Percentiles rank a stretch among this genome's conserved stretches.
These are phyloP conservation scores for Himalopsyche anomala DNA, from an alignment of 2,888 invertebrate genomes.

Conservation along the genomic window DNA sequence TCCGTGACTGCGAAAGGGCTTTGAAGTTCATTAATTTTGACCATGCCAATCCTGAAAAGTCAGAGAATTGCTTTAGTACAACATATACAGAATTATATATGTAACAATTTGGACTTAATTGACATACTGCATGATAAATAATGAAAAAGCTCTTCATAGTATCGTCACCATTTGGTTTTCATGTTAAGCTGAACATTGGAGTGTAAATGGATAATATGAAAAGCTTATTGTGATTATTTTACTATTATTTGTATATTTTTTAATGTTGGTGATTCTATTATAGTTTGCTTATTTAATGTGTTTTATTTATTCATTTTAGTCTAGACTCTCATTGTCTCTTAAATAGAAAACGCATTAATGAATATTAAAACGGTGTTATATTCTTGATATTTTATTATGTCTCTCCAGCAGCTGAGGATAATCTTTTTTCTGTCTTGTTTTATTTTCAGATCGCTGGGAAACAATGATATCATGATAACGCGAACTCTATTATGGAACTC, in stretches of 20 bases:
- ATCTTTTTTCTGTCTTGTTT: neutral
- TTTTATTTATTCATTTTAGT: neutral
- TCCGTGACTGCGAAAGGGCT: neutral
- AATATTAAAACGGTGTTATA: constrained; percentile 27
- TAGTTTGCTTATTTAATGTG: neutral
- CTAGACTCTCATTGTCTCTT: neutral
- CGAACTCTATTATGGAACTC: constrained; percentile 65
- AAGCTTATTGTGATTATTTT: too few species aligned
- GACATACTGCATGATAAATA: too few species aligned
- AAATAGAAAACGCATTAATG: constrained; percentile 20
- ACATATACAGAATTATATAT: too few species aligned
- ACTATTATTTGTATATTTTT: neutral
- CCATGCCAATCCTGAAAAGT: too few species aligned
- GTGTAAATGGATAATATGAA: too few species aligned
- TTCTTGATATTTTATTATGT: neutral
- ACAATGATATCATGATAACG: constrained; percentile 69
- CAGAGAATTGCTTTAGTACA: too few species aligned
- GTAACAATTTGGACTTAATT: too few species aligned
- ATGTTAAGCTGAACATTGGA: too few species aligned
- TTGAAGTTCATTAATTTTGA: too few species aligned
- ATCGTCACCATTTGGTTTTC: too few species aligned
- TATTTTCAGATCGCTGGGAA: constrained; percentile 70
- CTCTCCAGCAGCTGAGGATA: neutral
- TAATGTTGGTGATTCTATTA: neutral
- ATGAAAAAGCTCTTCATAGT: too few species aligned